Percentiles rank a stretch among this genome's conserved stretches.
phyloP scores from a whole-genome alignment of 1,140 invertebrate genomes.

The Orius laevigatus region DNA sequence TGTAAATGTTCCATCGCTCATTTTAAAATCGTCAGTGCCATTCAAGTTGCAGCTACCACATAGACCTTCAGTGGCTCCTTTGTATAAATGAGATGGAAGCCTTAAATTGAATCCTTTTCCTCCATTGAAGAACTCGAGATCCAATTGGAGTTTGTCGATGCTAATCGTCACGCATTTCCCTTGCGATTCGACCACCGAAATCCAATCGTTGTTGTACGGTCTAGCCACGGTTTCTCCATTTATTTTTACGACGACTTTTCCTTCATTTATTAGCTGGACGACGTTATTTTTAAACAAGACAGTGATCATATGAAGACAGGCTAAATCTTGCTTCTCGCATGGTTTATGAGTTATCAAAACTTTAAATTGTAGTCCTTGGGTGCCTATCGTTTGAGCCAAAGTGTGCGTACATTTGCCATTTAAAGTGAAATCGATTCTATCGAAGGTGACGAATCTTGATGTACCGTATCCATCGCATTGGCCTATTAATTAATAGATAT shows the following conservation, averaged over 20 bases:
- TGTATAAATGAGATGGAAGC: constrained; percentile 52
- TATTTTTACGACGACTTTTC: constrained; percentile 20
- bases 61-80: constrained; percentile 52
- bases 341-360: constrained; percentile 23
- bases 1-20: constrained; percentile 31
- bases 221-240: constrained; percentile 29
- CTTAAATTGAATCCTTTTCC: constrained; percentile 35
- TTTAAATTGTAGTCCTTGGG: neutral
- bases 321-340: constrained; percentile 26
- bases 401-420: constrained; percentile 66
- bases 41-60: constrained; percentile 60
- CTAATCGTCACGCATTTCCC: constrained; percentile 11
- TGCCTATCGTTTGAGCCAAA: constrained; percentile 40
- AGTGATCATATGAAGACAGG: constrained; percentile 43
- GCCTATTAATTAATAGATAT: constrained; percentile 25
- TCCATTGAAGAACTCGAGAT: constrained; percentile 18
- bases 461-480: constrained; percentile 51
- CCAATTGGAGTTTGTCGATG: constrained; percentile 15
- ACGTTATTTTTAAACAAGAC: constrained; percentile 45
- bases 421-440: constrained; percentile 49
- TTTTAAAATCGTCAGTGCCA: constrained; percentile 42
- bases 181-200: constrained; percentile 25
- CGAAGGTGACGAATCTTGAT: constrained; percentile 55
- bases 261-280: constrained; percentile 31
- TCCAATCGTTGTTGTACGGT: constrained; percentile 35